Percentiles rank a stretch among this genome's conserved stretches.
Evolutionary conservation across 1,140 invertebrate genomes (phyloP).

Genomic region (Ips nitidus): DNA sequence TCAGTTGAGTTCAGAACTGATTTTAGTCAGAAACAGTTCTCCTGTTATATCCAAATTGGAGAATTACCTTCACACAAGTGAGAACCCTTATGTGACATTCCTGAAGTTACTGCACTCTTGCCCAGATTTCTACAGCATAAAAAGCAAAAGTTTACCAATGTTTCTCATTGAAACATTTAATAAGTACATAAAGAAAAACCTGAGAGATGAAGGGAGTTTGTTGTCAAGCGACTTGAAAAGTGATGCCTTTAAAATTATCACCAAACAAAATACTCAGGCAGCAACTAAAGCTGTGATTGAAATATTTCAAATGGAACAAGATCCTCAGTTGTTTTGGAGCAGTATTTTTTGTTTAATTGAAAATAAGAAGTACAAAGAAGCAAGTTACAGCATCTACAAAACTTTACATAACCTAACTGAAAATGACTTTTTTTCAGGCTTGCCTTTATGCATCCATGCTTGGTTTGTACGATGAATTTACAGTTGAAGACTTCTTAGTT

Average conservation of each 20-base stretch:
- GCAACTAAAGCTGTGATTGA: slow-evolving; percentile 58
- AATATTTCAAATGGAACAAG: slow-evolving; percentile 57
- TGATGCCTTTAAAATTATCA: slow-evolving; percentile 62
- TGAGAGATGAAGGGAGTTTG: slow-evolving; percentile 48
- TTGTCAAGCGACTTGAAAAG: slow-evolving; percentile 59
- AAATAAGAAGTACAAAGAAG: slow-evolving; percentile 63
- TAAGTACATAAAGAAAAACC: slow-evolving; percentile 52
- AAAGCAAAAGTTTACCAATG: slow-evolving; percentile 59
- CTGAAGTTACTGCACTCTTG: slow-evolving; percentile 60
- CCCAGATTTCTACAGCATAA: slow-evolving; percentile 59
- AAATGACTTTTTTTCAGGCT: slow-evolving; percentile 52
- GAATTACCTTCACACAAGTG: slow-evolving; percentile 55
- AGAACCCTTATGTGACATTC: slow-evolving; percentile 59
- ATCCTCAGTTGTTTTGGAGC: slow-evolving; percentile 57
- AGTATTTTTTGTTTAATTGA: slow-evolving; percentile 57
- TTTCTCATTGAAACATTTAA: slow-evolving; percentile 63
- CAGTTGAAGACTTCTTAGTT: slow-evolving; percentile 66
- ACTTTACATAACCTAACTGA: slow-evolving; percentile 20
- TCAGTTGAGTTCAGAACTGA: background rate
- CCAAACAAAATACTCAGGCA: slow-evolving; percentile 56
- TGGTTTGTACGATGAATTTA: slow-evolving; percentile 64
- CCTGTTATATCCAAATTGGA: slow-evolving; percentile 55
- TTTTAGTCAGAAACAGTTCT: slow-evolving; percentile 59
- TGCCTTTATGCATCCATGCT: slow-evolving; percentile 65
- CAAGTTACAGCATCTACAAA: slow-evolving; percentile 31